Evolutionary conservation across 2,113 vertebrate genomes (phyloP), one percentile per base, ranked within the genome.

Genomic region (Rhinoderma darwinii): DNA sequence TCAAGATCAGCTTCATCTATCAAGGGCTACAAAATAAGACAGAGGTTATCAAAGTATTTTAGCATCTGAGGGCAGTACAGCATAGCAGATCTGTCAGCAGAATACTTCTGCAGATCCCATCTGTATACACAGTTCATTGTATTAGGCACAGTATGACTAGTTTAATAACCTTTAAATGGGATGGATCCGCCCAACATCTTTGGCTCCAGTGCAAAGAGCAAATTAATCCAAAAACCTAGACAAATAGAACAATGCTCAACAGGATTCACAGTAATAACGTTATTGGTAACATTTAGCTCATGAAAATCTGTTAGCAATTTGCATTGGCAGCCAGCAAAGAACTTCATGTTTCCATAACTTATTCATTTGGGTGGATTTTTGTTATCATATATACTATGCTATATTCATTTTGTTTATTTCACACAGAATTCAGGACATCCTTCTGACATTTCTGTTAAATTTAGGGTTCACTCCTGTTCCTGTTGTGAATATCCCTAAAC

Each of bases 221-320:
- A 12, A 75, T 47, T 6, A 39, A 85, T 63, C 37, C n/a, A 76
- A 44, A 27, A 43, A 47, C 37, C 54, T 44, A 85, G 83, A 66
- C 54, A 77, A 76, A 85, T 9, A 35, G 43, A 63, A 72, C 68
- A 75, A 61, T 18, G 50, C 15, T 44, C 35, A 17, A 59, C 10
- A 77, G 56, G 25, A 77, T 47, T 56, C 44, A 47, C 37, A 63
- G 35, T 35, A 61, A 61, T 63, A 84, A 61, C 35, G 37, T 30
- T 18, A 54, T 11, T 30, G 41, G 37, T 75, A 41, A 27, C 14
- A 75, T 15, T 27, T 17, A 54, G 22, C 27, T 30, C 37, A 61
- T 39, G 70, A 27, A 41, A 73, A 77, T 85, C 73, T 85, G 83
- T 50, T 85, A 85, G 25, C 73, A 77, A 85, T 85, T 85, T 85